Percentiles rank a stretch among this genome's conserved stretches.
Conservation (phyloP, 2,888 invertebrate species). For the Deladenus siricidicola region DNA sequence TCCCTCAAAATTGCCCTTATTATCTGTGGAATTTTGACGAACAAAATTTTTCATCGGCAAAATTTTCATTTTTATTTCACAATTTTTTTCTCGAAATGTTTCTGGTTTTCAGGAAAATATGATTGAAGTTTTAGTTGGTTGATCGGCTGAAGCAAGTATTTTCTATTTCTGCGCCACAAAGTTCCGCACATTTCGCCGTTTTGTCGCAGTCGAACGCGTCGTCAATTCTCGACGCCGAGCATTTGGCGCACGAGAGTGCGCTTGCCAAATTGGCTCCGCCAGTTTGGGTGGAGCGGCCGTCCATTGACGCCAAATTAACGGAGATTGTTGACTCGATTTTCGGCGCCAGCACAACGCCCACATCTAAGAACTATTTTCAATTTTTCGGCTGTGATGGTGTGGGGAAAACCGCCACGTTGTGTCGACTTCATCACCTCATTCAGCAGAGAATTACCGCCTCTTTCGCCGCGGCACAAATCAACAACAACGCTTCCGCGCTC, state of each 20-base stretch:
- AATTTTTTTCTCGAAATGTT: too few relatives aligned
- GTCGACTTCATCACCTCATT: constrained; percentile 23
- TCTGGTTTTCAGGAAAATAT: too few relatives aligned
- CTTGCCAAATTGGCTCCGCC: not conserved
- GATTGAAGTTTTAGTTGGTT: not conserved
- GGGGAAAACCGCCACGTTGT: constrained; percentile 36
- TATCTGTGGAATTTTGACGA: too few relatives aligned
- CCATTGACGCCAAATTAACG: constrained; percentile 1
- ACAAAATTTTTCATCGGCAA: too few relatives aligned
- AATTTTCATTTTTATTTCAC: too few relatives aligned
- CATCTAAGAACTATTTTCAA: constrained; percentile 24
- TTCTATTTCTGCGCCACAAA: not conserved
- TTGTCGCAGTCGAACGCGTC: not conserved
- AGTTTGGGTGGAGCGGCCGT: not conserved
- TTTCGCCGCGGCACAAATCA: not conserved
- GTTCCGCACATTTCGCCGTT: not conserved
- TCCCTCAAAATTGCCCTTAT: too few relatives aligned
- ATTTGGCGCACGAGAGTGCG: not conserved
- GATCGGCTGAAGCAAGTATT: constrained; percentile 1
- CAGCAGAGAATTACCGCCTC: not conserved
- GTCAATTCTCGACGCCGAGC: constrained; percentile 1
- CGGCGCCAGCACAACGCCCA: too few relatives aligned
- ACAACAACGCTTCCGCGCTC: not conserved
- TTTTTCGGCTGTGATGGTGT: constrained; percentile 32
- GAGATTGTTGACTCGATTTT: not conserved